These are phyloP conservation scores for Lumbricus terrestris DNA, from an alignment of 2,888 invertebrate species.

Conservation along the genomic window DNA sequence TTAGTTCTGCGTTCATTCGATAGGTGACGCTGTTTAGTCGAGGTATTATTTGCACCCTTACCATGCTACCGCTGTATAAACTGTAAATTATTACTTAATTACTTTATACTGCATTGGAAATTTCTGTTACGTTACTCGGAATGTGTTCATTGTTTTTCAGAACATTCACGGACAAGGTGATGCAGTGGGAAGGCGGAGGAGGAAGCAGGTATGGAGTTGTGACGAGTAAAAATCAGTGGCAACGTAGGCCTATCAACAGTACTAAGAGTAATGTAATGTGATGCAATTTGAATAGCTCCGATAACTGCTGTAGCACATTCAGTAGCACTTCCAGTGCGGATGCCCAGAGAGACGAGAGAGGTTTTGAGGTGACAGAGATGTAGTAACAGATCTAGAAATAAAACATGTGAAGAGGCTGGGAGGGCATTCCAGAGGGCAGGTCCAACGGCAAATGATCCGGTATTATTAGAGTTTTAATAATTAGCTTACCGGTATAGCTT, in stretches of 20 bases:
- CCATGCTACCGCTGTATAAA: background rate
- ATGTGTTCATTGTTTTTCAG: background rate
- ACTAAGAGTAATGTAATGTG: background rate
- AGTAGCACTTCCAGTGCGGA: too few species aligned
- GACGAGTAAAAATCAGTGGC: background rate
- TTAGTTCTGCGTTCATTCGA: background rate
- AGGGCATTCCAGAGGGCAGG: too few species aligned
- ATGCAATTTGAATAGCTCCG: too few species aligned
- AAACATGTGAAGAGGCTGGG: too few species aligned
- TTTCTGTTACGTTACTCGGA: background rate
- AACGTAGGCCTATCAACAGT: background rate
- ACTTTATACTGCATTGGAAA: background rate
- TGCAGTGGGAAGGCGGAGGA: background rate
- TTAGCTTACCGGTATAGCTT: too few species aligned
- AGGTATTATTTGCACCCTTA: background rate
- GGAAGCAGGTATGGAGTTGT: background rate
- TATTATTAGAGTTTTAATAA: too few species aligned
- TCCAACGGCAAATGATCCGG: too few species aligned
- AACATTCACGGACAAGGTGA: background rate
- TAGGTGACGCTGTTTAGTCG: background rate
- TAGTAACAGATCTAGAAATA: too few species aligned
- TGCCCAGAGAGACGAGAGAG: too few species aligned
- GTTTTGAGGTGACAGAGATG: too few species aligned
- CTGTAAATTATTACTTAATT: background rate
- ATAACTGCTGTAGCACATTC: too few species aligned